A percentile compares a stretch with the other conserved stretches of the same genome.
phyloP scores from a whole-genome alignment of 2,888 invertebrate genomes.

The Drosophila melanosoma region DNA sequence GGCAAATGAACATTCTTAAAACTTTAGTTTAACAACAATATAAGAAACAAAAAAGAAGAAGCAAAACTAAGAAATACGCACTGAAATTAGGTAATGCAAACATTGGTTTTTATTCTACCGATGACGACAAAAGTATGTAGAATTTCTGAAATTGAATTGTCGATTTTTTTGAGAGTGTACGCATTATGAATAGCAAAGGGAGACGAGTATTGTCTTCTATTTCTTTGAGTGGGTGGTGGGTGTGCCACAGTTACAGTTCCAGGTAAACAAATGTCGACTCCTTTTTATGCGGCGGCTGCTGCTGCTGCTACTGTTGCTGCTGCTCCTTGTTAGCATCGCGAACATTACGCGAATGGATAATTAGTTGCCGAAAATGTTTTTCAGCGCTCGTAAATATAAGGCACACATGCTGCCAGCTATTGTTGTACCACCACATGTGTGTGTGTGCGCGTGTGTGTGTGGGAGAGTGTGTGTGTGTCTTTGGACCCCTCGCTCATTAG shows the following conservation, averaged over 20 bases:
- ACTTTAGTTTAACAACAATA: background rate
- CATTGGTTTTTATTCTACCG: background rate
- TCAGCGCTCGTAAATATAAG: slow-evolving; percentile 81
- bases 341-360: slow-evolving; percentile 83
- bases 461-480: slow-evolving; percentile 38
- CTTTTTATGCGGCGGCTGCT: background rate
- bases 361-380: slow-evolving; percentile 83
- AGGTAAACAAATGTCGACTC: slow-evolving; percentile 45
- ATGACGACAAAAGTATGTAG: too few relatives aligned
- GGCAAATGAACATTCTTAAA: background rate
- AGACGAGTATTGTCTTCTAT: background rate
- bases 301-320: background rate
- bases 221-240: slow-evolving; percentile 2
- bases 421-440: slow-evolving; percentile 58
- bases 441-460: slow-evolving; percentile 13
- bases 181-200: slow-evolving; percentile 47
- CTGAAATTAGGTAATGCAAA: background rate
- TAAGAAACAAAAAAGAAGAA: background rate
- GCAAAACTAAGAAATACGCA: too few relatives aligned
- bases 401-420: slow-evolving; percentile 78
- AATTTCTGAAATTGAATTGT: background rate
- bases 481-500: slow-evolving; percentile 68
- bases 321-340: slow-evolving; percentile 64
- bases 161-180: slow-evolving; percentile 37
- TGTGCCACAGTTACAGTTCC: slow-evolving; percentile 8